phyloP scores from a whole-genome alignment of 2,113 vertebrate species.

The Romanogobio albipinnatus region DNA sequence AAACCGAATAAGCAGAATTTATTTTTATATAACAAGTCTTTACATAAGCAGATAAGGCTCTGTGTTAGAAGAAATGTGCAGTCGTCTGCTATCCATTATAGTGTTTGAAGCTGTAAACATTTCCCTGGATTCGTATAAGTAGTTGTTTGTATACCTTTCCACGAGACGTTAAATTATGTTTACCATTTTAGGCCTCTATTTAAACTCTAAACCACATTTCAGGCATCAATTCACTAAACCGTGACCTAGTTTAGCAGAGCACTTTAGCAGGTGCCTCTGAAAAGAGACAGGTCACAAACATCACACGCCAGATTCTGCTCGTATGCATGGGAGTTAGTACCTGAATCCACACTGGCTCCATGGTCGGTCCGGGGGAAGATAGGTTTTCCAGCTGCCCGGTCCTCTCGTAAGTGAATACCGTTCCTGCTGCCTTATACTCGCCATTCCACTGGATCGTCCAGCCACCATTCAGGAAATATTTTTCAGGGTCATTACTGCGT shows the following conservation, averaged over 20 bases:
- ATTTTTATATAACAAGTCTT: too few relatives aligned
- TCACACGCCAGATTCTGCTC: neutral
- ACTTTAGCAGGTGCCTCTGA: conserved; percentile 17
- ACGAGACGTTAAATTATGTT: neutral
- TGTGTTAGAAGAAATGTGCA: neutral
- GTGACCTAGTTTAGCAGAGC: conserved; percentile 13
- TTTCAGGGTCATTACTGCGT: conserved; percentile 82
- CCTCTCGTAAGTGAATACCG: conserved; percentile 90
- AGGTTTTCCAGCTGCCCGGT: conserved; percentile 90
- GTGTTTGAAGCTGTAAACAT: neutral
- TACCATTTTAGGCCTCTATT: neutral
- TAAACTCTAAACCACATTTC: neutral
- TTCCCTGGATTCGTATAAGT: neutral
- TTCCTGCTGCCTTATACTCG: conserved; percentile 89
- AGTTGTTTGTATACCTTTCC: neutral
- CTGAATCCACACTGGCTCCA: conserved; percentile 94
- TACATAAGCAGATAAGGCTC: neutral
- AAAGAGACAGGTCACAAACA: neutral
- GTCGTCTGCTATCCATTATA: neutral
- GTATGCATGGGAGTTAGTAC: conserved; percentile 64
- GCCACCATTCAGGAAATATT: conserved; percentile 91
- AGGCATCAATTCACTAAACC: neutral
- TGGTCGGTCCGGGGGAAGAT: conserved; percentile 89
- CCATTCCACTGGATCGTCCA: conserved; percentile 97
- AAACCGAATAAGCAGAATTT: neutral